Base-by-base conservation (phyloP, 2,888 invertebrate genomes). In the Synanthedon formicaeformis region DNA sequence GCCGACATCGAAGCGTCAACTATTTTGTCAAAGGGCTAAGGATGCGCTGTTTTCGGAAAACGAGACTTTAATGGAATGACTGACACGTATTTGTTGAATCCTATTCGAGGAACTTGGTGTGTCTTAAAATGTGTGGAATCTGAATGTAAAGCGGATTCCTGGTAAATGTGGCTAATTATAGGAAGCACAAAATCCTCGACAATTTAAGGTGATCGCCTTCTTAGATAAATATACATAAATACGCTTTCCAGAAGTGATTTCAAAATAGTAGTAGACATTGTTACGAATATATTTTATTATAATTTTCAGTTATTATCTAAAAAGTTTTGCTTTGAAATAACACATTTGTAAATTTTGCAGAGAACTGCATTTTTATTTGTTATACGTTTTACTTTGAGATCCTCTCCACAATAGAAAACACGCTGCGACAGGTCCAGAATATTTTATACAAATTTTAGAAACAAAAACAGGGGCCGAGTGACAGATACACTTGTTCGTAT, bases 381-480 rank as follows among this genome's bases (percentile, higher is more conserved):
- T 14, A 48, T 45, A 12, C 23, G 8, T 45, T 14, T 27, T 56
- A 40, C 58, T 54, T 51, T 59, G 55, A 57, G n/a, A 45, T 45
- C 8, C 27, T 45, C 45, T 45, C 13, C 45, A 14, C 45, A n/a
- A 45, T 45, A 45, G 45, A 45, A 45, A 45, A 14, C 45, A 78
- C 69, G 68, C 71, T 73, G 75, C 75, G 75, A 72, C 71, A 70
- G 68, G 68, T 69, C 72, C 75, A 67, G 86, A 84, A 87, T 87
- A 86, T 84, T 83, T 87, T 86, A 86, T 85, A 85, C 85, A 85
- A 86, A 86, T 86, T 84, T 84, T 81, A 81, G 82, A 82, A 81
- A 85, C 76, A 86, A 85, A 78, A 87, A 83, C 82, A 83, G 78
- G 77, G 73, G 63, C 65, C 69, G 77, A 78, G 81, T 85, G 86